These are phyloP conservation scores for Sceloporus tristichus DNA, from an alignment of 2,113 vertebrate species.

Conservation along the genomic window DNA sequence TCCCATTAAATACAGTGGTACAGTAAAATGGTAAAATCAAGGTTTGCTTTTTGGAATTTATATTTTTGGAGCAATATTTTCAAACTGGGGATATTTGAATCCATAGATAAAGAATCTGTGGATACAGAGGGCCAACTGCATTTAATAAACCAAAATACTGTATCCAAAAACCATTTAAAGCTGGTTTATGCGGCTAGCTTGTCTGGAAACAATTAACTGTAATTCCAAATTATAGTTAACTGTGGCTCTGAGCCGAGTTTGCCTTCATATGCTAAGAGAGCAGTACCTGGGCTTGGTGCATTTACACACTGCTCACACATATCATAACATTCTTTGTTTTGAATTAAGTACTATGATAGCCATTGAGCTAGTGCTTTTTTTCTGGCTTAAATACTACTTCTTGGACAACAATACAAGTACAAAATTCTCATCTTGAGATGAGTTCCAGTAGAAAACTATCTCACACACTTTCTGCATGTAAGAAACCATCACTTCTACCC, in stretches of 20 bases:
- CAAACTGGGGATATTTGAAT: too few species aligned
- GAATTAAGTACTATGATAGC: neutral
- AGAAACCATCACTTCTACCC: neutral
- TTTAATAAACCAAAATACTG: neutral
- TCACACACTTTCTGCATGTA: neutral
- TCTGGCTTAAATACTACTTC: neutral
- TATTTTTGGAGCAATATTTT: too few species aligned
- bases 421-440: neutral
- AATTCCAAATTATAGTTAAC: neutral
- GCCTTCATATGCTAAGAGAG: neutral
- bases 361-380: neutral
- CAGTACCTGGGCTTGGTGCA: neutral
- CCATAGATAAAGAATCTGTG: too few species aligned
- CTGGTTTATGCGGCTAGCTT: neutral
- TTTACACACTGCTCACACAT: neutral
- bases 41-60: too few species aligned
- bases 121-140: too few species aligned
- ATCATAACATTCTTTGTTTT: neutral
- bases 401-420: neutral
- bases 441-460: neutral
- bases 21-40: too few species aligned
- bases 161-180: neutral
- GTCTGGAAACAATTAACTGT: neutral
- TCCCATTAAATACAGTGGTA: too few species aligned
- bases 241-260: neutral